Evolutionary conservation across 2,888 invertebrate species (phyloP), one percentile per base, ranked within the genome.

Genomic region (Elysia crispata): DNA sequence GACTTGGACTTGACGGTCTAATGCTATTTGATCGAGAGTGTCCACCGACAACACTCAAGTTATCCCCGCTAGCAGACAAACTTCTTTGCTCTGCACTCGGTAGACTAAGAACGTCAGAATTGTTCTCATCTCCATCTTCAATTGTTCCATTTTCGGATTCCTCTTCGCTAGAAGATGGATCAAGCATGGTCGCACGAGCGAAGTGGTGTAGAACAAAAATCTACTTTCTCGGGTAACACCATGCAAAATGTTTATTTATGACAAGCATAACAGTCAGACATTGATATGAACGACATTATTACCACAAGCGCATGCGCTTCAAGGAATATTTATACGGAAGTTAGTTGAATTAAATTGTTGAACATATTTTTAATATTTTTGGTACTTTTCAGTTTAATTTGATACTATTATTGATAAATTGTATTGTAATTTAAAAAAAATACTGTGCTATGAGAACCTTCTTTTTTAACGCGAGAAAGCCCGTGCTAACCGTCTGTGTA

Each of bases 151-250:
- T 97, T 87, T 97, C 97, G 87, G 95, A 97, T 92, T 98, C 97
- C 93, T 97, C 97, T 93, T 98, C 98, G 84, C 97, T 97, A 87
- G 97, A 97, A 93, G 97, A 97, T 86, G 97, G 97, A 92, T 97
- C 97, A 92, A 98, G 97, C 98, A 98, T 97, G 73, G 83, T 90
- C 64, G 77, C 31, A 28, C 13, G 25, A 41, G 41, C 41, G 41
- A 41, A 41, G 41, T 6, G 13, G 25, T 60, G 6, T 20, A 62
- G 18, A 62, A 66, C 66, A 11, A 3, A 41, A 41, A 41, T 3
- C 41, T 41, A 41, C 41, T 41, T 41, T 41, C 41, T 41, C 11
- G 41, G 64, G 49, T 28, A 33, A 70, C 49, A 62, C n/a, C 31
- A 50, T 76, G 31, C 20, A 69, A 72, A 76, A 3, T 33, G 50